Evolutionary conservation across 2,797 vertebrate species (phyloP).

Genomic region (Acanthurus lineatus): DNA sequence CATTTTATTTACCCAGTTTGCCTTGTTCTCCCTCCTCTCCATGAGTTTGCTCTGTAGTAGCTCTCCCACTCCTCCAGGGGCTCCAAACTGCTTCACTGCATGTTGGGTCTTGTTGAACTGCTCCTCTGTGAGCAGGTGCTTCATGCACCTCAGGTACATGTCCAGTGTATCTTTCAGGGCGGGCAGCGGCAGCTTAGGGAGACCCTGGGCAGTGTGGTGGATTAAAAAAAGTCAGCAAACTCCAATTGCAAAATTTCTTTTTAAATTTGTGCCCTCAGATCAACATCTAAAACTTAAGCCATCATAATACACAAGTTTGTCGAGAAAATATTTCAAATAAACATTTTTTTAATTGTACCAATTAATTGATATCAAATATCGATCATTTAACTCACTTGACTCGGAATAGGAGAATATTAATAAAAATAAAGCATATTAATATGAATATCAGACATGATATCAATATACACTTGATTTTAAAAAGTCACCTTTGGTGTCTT

Average conservation of each 20-base stretch:
- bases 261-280: neutral
- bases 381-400: neutral
- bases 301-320: no score
- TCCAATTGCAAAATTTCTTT: constrained; percentile 15
- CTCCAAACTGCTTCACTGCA: constrained; percentile 88
- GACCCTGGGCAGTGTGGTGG: constrained; percentile 74
- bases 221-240: constrained; percentile 11
- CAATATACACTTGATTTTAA: neutral
- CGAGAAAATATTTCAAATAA: neutral
- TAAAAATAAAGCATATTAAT: neutral
- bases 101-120: constrained; percentile 89
- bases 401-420: neutral
- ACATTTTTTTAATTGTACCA: neutral
- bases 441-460: neutral
- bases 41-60: constrained; percentile 90
- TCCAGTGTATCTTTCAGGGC: constrained; percentile 90
- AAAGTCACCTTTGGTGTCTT: neutral
- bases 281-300: neutral
- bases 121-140: constrained; percentile 91
- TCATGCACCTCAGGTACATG: constrained; percentile 90
- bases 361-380: no score
- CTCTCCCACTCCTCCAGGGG: constrained; percentile 91
- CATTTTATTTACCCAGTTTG: constrained; percentile 91
- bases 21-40: constrained; percentile 87
- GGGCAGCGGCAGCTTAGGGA: constrained; percentile 94